Evolutionary conservation across 2,888 invertebrate species (phyloP).

Genomic region (Xestobium rufovillosum): DNA sequence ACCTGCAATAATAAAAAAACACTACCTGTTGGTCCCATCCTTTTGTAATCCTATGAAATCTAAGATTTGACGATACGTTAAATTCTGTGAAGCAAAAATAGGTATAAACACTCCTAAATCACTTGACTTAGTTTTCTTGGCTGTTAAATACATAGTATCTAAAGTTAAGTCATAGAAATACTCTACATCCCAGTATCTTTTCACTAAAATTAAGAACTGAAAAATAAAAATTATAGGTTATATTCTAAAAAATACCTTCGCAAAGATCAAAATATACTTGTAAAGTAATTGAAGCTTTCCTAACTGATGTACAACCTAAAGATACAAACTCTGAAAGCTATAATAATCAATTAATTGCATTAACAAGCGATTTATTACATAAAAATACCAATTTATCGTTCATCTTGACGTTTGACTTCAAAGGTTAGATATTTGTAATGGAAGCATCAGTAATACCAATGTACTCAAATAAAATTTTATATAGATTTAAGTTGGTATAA

Average conservation of each 20-base stretch:
- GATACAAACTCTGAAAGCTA: not conserved
- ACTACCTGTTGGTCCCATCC: no score
- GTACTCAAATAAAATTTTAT: no score
- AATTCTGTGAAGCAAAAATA: no score
- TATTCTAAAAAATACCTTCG: slow-evolving; percentile 42
- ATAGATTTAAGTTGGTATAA: no score
- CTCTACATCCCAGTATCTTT: slow-evolving; percentile 44
- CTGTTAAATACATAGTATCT: slow-evolving; percentile 42
- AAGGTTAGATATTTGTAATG: no score
- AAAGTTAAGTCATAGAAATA: slow-evolving; percentile 41
- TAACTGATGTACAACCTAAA: slow-evolving; percentile 4
- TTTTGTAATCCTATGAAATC: no score
- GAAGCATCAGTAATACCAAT: no score
- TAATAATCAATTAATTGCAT: not conserved
- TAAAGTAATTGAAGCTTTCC: slow-evolving; percentile 42
- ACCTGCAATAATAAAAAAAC: slow-evolving; percentile 37
- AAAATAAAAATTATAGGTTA: slow-evolving; percentile 10
- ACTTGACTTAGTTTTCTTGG: slow-evolving; percentile 36
- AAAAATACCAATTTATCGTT: not conserved
- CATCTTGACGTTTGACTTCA: no score
- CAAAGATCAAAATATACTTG: slow-evolving; percentile 50
- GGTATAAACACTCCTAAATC: no score
- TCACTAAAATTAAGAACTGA: slow-evolving; percentile 31
- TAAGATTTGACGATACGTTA: no score
- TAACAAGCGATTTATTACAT: not conserved